Evolutionary conservation across 1,140 invertebrate genomes (phyloP), one percentile per base, ranked within the genome.

Genomic region (Helicoverpa armigera): DNA sequence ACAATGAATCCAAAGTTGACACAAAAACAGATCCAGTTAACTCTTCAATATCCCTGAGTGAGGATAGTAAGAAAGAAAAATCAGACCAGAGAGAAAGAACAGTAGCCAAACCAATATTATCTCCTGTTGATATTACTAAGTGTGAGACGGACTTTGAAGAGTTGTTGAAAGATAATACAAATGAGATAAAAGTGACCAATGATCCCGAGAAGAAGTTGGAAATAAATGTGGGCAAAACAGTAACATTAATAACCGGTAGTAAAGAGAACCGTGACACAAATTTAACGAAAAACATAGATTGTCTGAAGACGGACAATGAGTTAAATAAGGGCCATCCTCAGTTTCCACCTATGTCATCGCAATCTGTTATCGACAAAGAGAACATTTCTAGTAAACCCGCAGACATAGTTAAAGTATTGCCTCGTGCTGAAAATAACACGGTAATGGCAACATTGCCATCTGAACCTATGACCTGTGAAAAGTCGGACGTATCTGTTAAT

Each of bases 61-160:
- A 67, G 2, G 35, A 69, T 35, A 54, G 4, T 72, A 29, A 54
- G 14, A 77, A 65, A 77, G 75, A 77, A 4, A 48, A 77, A 67
- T 56, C 16, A 53, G 76, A 79, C 12, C 3, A 23, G 23, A 23
- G 23, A 23, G 23, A 23, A 23, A 23, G 23, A 23, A 23, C 51
- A 29, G 9, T 29, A 16, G 12, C 63, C 1, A 69, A 75, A 50
- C 61, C 56, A 56, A 82, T 54, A 14, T 13, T 54, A 63, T 80
- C 79, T 50, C 10, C 75, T 1, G n/a, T 78, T 48, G 90, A 79
- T 31, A 83, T 85, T 63, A 18, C 87, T 3, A 95, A 95, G 89
- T 93, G 94, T 90, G 94, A 93, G 83, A 95, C 94, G 58, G 95
- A 95, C 86, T 95, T 95, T 87, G 95, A 95, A 85, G 95, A 95